Conservation (phyloP, 2,113 vertebrate species). For the Morone saxatilis region DNA sequence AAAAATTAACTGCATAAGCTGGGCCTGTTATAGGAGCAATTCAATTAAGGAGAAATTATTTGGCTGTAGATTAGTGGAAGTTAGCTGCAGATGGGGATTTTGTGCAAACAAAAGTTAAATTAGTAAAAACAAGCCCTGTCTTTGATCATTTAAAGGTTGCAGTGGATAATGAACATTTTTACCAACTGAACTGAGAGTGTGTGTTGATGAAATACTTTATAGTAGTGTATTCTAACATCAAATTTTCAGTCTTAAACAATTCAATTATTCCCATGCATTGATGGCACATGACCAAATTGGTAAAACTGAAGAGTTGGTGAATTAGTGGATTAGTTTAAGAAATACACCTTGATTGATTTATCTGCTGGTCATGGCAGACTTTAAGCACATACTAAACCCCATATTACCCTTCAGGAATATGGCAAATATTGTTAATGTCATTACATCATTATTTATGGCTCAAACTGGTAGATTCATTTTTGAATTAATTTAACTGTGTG, state of each 20-base stretch:
- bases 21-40: neutral
- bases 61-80: neutral
- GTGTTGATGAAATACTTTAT: neutral
- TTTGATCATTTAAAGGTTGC: neutral
- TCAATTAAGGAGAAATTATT: neutral
- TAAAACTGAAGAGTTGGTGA: neutral
- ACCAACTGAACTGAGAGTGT: neutral
- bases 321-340: neutral
- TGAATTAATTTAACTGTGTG: neutral
- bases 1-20: constrained; percentile 2
- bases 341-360: neutral
- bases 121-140: neutral
- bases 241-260: neutral
- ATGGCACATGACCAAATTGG: neutral
- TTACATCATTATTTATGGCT: neutral
- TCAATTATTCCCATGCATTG: neutral
- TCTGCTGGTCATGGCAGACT: neutral
- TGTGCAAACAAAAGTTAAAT: neutral
- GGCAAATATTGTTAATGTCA: neutral
- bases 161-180: neutral
- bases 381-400: neutral
- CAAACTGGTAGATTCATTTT: neutral
- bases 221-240: neutral
- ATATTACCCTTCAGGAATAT: no score
- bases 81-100: neutral